Evolutionary conservation across 2,888 invertebrate genomes (phyloP), one percentile per base, ranked within the genome.

Genomic region (Drosophila helvetica): DNA sequence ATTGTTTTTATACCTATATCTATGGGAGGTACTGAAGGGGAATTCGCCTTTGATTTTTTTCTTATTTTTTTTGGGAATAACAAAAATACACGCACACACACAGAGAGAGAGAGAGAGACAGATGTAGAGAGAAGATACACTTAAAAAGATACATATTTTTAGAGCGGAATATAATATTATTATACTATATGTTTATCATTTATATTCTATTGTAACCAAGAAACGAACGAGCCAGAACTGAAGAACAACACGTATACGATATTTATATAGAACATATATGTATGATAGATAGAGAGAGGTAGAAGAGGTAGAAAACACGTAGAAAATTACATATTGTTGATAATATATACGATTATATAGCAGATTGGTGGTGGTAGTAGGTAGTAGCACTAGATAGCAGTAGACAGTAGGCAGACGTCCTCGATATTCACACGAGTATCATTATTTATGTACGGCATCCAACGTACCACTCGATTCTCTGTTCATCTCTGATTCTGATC

Each of bases 181-280:
- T 54, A 59, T 67, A 52, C 25, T 69, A 65, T 50, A 56, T 25
- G 61, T 59, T 56, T 45, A 57, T 59, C 67, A 5, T 46, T 50
- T 63, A 56, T 59, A 33, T 50, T 57, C 48, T 66, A 30, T 63
- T 42, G 59, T 63, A 82, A 80, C 68, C 68, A 82, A 71, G 69
- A 64, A 79, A 83, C 83, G 83, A 83, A 83, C 83, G 83, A 83
- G 83, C 86, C 78, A 83, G 72, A 83, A 83, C 80, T 85, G 80
- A 63, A 64, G 80, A 85, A 85, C 82, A 83, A 83, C 82, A 83
- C 78, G 77, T 77, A 77, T 79, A 79, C 55, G 78, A 71, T 70
- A 65, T 69, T 53, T 66, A 74, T 46, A 75, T 70, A 19, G 33
- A 65, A 46, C 55, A 43, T 46, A 51, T 62, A 63, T 57, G 22